These are phyloP conservation scores for Halocynthia roretzi DNA, from an alignment of 23 tunicate species.

Conservation along the genomic window DNA sequence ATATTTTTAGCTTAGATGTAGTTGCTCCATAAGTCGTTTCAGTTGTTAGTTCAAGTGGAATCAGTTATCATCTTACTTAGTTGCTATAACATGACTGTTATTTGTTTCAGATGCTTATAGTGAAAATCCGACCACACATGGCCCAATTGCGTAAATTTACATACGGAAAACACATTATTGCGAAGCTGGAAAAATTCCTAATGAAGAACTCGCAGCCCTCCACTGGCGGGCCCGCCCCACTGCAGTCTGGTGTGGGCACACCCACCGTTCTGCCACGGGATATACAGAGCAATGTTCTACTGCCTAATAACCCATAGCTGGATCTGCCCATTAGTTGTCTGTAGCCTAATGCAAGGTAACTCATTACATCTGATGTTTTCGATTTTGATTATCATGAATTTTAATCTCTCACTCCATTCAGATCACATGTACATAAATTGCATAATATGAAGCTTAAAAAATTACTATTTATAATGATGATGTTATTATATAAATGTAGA, in stretches of 20 bases:
- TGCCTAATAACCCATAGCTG: not conserved
- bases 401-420: too few species aligned
- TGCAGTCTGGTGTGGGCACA: conserved; percentile 7
- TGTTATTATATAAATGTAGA: too few species aligned
- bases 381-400: too few species aligned
- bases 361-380: too few species aligned
- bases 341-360: too few species aligned
- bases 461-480: too few species aligned
- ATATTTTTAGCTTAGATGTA: not conserved
- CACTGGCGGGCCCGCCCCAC: conserved; percentile 12
- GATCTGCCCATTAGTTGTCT: not conserved
- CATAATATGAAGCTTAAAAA: too few species aligned
- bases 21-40: too few species aligned
- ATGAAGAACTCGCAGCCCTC: conserved; percentile 11
- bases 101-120: conserved; percentile 51
- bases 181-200: conserved; percentile 89
- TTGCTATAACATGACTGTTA: not conserved
- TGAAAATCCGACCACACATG: conserved; percentile 86
- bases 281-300: not conserved
- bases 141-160: conserved; percentile 81
- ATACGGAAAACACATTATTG: conserved; percentile 98
- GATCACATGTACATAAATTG: too few species aligned
- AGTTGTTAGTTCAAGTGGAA: too few species aligned
- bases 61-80: not conserved
- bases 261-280: conserved; percentile 19